phyloP scores from a whole-genome alignment of 2,888 invertebrate genomes.

The Notocelia uddmanniana region DNA sequence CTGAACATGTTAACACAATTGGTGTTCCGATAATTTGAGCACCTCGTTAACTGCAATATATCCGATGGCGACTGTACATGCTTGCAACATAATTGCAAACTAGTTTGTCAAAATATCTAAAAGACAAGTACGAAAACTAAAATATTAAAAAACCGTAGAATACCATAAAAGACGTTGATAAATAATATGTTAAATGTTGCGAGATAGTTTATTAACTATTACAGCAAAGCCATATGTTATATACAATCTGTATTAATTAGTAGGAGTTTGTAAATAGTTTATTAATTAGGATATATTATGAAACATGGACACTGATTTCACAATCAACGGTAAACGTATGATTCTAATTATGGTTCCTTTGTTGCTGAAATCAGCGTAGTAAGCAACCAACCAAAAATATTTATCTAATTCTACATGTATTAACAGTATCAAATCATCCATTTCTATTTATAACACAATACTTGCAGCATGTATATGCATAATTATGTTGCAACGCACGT shows the following conservation, averaged over 20 bases:
- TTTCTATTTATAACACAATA: neutral
- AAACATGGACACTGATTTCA: neutral
- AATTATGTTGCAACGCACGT: neutral
- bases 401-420: too few species aligned
- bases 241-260: neutral
- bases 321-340: neutral
- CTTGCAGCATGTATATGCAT: neutral
- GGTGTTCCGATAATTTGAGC: too few species aligned
- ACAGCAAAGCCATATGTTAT: neutral
- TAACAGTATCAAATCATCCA: neutral
- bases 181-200: neutral
- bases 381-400: neutral
- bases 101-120: slow-evolving; percentile 4
- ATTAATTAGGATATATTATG: neutral
- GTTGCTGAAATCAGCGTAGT: neutral
- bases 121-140: neutral
- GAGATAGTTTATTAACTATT: neutral
- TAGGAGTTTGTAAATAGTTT: too few species aligned
- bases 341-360: slow-evolving; percentile 3
- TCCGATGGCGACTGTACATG: neutral
- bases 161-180: neutral
- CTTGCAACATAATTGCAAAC: neutral
- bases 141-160: neutral
- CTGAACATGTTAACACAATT: too few species aligned
- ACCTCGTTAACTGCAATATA: too few species aligned